A percentile compares a stretch with the other conserved stretches of the same genome.
Conservation (phyloP, 2,888 invertebrate species). For the Spodoptera exigua region DNA sequence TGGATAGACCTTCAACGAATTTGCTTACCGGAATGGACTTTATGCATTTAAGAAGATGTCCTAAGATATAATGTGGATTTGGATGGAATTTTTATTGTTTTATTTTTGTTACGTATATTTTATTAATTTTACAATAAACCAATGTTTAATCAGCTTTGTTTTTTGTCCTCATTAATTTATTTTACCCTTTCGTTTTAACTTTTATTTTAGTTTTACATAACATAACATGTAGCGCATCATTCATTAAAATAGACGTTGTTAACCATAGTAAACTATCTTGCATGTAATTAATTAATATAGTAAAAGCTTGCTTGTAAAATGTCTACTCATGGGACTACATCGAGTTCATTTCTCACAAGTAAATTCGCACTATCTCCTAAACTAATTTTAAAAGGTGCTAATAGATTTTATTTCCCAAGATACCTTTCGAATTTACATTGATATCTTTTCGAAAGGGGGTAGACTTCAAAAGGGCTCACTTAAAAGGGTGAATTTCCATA, state of each 20-base stretch:
- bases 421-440: constrained; percentile 44
- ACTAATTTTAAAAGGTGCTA: constrained; percentile 36
- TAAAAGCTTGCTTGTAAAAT: neutral
- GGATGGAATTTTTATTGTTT: constrained; percentile 75
- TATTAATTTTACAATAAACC: constrained; percentile 76
- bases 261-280: constrained; percentile 8
- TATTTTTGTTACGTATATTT: constrained; percentile 65
- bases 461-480: constrained; percentile 43
- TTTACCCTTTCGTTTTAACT: constrained; percentile 7
- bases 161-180: constrained; percentile 58
- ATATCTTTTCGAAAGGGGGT: constrained; percentile 41
- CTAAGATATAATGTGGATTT: constrained; percentile 79
- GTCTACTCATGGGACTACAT: neutral
- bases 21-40: constrained; percentile 70
- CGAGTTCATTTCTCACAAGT: neutral
- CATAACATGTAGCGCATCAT: neutral
- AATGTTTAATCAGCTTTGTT: constrained; percentile 74
- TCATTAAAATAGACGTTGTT: neutral
- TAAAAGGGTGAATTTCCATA: constrained; percentile 63
- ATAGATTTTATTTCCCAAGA: constrained; percentile 49
- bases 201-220: constrained; percentile 7
- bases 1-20: constrained; percentile 67
- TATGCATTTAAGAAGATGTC: constrained; percentile 82
- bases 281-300: constrained; percentile 11
- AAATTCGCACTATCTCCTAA: constrained; percentile 8